A percentile compares a stretch with the other conserved stretches of the same genome.
Conservation (phyloP, 92 coral and sea anemone species). For the Umimayanthus kanabou region DNA sequence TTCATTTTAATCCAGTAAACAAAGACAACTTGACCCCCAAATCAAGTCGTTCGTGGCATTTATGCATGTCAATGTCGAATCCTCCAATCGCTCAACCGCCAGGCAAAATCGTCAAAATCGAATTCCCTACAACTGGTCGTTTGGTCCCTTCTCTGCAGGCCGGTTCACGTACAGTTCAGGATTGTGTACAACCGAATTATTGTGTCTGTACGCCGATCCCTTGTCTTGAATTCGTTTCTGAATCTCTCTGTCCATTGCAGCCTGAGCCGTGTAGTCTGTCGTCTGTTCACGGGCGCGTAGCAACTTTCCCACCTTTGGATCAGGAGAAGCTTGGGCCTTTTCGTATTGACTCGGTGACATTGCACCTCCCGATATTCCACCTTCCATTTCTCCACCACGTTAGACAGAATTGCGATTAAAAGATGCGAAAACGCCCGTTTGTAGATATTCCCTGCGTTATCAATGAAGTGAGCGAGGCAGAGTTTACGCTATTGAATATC, state of each 20-base stretch:
- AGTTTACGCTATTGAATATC: too few relatives aligned
- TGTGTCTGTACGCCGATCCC: not conserved
- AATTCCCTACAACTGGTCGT: not conserved
- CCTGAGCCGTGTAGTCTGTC: not conserved
- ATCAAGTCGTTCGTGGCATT: too few relatives aligned
- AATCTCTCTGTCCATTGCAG: not conserved
- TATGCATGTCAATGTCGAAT: too few relatives aligned
- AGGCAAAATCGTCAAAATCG: not conserved
- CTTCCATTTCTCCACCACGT: not conserved
- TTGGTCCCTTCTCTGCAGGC: conserved; percentile 7
- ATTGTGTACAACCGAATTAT: too few relatives aligned
- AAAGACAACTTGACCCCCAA: too few relatives aligned
- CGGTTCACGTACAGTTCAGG: too few relatives aligned
- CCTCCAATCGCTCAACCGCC: too few relatives aligned
- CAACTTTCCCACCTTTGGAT: not conserved
- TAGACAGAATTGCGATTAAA: too few relatives aligned
- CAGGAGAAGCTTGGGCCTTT: not conserved
- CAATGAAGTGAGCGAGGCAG: too few relatives aligned
- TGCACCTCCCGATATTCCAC: not conserved
- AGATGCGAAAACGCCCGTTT: too few relatives aligned
- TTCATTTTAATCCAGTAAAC: too few relatives aligned
- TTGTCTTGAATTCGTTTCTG: conserved; percentile 5
- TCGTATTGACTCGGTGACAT: conserved; percentile 3
- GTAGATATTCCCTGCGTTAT: too few relatives aligned
- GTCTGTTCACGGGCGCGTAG: not conserved